phyloP scores from a whole-genome alignment of 2,113 vertebrate species.

The Podilymbus podiceps region DNA sequence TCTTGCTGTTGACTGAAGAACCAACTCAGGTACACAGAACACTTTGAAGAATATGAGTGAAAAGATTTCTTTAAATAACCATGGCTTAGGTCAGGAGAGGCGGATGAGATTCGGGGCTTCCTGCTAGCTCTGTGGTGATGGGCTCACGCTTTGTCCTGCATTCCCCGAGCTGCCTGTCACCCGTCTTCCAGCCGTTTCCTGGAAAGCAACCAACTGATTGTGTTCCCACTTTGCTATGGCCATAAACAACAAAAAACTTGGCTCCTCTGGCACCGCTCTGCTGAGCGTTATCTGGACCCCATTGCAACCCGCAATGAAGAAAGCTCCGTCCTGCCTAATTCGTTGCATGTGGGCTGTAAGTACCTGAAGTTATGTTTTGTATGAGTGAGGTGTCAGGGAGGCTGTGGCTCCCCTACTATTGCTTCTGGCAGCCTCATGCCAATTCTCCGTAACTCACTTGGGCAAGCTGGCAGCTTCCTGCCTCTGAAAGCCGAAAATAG shows the following conservation, averaged over 20 bases:
- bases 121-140: background rate
- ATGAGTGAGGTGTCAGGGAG: background rate
- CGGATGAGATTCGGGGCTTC: background rate
- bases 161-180: background rate
- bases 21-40: background rate
- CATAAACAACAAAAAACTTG: background rate
- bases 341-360: background rate
- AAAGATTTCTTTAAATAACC: background rate
- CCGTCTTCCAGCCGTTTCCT: slow-evolving; percentile 11
- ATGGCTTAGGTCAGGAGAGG: background rate
- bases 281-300: background rate
- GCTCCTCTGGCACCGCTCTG: accelerated
- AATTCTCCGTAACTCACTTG: slow-evolving; percentile 19
- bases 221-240: background rate
- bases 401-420: background rate
- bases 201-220: slow-evolving; percentile 34
- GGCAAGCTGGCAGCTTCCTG: slow-evolving; percentile 32
- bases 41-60: background rate
- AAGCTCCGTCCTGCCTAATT: background rate
- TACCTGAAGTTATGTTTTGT: background rate
- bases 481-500: slow-evolving; percentile 47
- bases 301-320: background rate
- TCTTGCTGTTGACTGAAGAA: background rate
- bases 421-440: background rate
- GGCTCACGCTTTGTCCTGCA: background rate